Evolutionary conservation across 2,113 vertebrate genomes (phyloP), one percentile per base, ranked within the genome.

Genomic region (Datnioides undecimradiatus): DNA sequence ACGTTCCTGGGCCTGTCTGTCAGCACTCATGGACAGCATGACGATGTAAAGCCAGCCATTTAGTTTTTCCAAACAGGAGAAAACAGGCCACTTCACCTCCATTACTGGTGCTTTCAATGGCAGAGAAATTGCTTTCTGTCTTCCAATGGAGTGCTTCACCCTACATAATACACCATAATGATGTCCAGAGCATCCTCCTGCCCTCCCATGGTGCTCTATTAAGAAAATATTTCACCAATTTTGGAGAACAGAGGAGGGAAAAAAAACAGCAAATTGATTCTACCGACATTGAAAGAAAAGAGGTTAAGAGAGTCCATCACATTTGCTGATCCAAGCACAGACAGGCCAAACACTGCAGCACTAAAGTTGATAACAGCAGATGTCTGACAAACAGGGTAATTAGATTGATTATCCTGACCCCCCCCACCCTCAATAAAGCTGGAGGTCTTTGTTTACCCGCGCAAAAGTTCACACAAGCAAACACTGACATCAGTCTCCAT

Each of bases 71-170:
- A 85, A 87, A 82, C 87, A 85, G 82, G 77, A 88, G 88, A 86
- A 91, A 93, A 90, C 89, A 86, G 62, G 75, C 83, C 92, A 91
- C 90, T 90, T 87, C 79, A 87, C 88, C 83, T 91, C 89, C 88
- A 94, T 94, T 95, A 93, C 86, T 67, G 81, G 46, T 52, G 77
- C 87, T 87, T 87, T 82, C 85, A 85, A 78, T 75, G 84, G 79
- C 29, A 3, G 73, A 84, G 80, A 88, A 87, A 90, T 83, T 36
- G 89, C 79, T 88, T 86, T 88, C 77, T 68, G 81, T 79, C 55
- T 80, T 83, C 55, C 77, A 90, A 59, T 69, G 75, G 83, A 89
- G 81, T 82, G 73, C 80, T 85, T 91, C 71, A 86, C 81, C 85
- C 74, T 54, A 72, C 57, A 72, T 89, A 92, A 92, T 89, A 88